Percentiles rank a stretch among this genome's conserved stretches.
Evolutionary conservation across 2,888 invertebrate species (phyloP).

Genomic region (Emesis furor): DNA sequence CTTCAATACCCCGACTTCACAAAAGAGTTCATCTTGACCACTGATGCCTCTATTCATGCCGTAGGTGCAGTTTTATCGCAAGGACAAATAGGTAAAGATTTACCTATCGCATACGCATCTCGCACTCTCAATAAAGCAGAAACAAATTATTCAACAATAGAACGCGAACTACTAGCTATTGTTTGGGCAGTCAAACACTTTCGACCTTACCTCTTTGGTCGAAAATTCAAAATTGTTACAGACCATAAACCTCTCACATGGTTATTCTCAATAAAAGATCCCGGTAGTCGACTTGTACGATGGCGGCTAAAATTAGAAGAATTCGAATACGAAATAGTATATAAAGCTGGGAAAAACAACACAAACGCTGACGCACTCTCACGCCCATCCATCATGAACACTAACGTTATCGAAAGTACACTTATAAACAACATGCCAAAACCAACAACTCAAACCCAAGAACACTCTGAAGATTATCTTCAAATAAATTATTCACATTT

Average conservation of each 20-base stretch:
- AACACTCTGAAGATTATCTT: constrained; percentile 32
- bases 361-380: constrained; percentile 76
- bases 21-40: constrained; percentile 75
- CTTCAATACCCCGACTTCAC: constrained; percentile 72
- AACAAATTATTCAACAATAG: constrained; percentile 70
- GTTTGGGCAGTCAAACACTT: constrained; percentile 71
- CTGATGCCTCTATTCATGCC: constrained; percentile 73
- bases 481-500: constrained; percentile 12
- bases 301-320: too few species aligned
- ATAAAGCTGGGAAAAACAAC: constrained; percentile 76
- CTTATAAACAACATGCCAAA: constrained; percentile 60
- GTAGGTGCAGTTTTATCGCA: constrained; percentile 48
- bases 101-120: constrained; percentile 52
- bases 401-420: constrained; percentile 56
- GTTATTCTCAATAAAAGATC: constrained; percentile 72
- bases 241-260: constrained; percentile 72
- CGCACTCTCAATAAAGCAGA: constrained; percentile 75
- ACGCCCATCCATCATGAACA: constrained; percentile 65
- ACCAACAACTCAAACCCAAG: constrained; percentile 56
- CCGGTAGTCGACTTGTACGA: constrained; percentile 69
- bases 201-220: constrained; percentile 68
- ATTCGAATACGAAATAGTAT: constrained; percentile 64
- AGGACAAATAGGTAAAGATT: constrained; percentile 46
- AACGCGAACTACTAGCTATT: constrained; percentile 73
- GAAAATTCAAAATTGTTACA: constrained; percentile 67